phyloP scores from a whole-genome alignment of 2,113 vertebrate genomes.

The Pyrgilauda ruficollis region DNA sequence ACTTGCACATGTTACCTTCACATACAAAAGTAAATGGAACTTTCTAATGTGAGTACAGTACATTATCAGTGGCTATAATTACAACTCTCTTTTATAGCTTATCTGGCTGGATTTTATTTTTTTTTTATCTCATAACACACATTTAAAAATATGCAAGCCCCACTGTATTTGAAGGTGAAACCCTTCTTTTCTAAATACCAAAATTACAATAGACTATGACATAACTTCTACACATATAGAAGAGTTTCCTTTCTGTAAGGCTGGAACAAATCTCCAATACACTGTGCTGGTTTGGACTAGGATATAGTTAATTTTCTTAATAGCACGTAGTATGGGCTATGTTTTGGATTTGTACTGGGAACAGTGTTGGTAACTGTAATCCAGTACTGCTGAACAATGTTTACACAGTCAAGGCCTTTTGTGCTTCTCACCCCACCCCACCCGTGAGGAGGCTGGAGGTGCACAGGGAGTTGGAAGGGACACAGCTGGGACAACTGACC shows the following conservation, averaged over 20 bases:
- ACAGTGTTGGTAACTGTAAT: not conserved
- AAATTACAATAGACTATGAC: not conserved
- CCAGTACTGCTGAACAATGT: not conserved
- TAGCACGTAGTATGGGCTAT: too few species aligned
- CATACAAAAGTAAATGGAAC: not conserved
- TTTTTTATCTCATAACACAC: not conserved
- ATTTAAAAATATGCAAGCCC: not conserved
- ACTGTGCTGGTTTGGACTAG: not conserved
- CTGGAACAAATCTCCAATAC: not conserved
- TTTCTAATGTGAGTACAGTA: not conserved
- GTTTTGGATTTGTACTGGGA: not conserved
- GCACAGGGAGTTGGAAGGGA: not conserved
- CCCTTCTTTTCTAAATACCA: not conserved
- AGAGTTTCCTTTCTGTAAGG: not conserved
- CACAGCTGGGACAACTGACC: not conserved
- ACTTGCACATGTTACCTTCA: not conserved
- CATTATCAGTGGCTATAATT: not conserved
- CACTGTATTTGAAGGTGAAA: not conserved
- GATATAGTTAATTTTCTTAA: not conserved
- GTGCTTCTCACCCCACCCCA: not conserved
- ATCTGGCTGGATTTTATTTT: too few species aligned
- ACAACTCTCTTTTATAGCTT: not conserved
- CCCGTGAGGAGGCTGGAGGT: not conserved
- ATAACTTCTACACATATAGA: not conserved
- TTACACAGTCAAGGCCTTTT: not conserved